Percentiles rank a stretch among this genome's conserved stretches.
These are phyloP conservation scores for Galeopsomyia nigrocyanea DNA, from an alignment of 2,888 invertebrate species.

Conservation along the genomic window DNA sequence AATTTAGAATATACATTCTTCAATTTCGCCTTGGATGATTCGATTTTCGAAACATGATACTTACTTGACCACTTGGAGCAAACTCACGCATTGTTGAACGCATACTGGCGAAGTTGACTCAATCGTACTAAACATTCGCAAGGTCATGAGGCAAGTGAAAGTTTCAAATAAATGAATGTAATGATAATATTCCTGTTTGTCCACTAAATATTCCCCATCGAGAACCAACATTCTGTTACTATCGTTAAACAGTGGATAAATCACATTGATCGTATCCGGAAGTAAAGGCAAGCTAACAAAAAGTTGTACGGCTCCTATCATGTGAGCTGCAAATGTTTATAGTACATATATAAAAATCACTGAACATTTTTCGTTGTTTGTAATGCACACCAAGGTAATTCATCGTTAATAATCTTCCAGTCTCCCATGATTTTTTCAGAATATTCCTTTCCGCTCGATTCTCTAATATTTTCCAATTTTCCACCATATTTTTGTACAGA, in stretches of 20 bases:
- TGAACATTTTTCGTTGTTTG: no score
- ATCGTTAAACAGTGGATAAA: neutral
- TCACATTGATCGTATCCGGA: neutral
- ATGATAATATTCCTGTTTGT: neutral
- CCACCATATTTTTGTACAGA: neutral
- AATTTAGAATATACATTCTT: no score
- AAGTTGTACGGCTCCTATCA: neutral
- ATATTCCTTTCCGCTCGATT: neutral
- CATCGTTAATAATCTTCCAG: neutral
- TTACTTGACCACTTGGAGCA: conserved; percentile 1
- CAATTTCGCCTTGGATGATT: no score
- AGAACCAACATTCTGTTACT: neutral
- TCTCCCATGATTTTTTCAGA: neutral
- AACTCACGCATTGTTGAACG: conserved; percentile 11
- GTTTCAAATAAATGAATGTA: neutral
- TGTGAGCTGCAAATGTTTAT: neutral
- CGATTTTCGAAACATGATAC: neutral
- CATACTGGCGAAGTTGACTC: neutral
- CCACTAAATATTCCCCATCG: neutral
- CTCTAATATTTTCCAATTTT: neutral
- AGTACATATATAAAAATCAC: neutral
- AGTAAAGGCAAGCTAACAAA: neutral
- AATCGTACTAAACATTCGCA: neutral
- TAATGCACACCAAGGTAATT: neutral
- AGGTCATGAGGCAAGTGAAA: neutral